Base-by-base conservation (phyloP, 2,113 vertebrate species). In the Chrysemys picta region DNA sequence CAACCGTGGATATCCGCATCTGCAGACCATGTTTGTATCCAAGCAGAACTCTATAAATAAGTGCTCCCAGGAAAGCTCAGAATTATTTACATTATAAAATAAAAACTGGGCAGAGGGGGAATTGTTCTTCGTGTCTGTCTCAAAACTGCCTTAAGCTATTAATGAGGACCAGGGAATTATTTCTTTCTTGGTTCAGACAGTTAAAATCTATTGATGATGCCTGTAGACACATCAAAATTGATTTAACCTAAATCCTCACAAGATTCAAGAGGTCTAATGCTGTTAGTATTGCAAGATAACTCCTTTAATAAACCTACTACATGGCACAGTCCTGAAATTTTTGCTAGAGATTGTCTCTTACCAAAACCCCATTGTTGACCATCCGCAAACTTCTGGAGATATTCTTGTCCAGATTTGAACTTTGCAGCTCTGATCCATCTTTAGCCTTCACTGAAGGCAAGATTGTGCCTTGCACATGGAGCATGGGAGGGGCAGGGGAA, bases 311-410 rank as follows among this genome's bases (percentile, higher is more conserved):
- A 88, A 21, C 14, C 29, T 76, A 3, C 49, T 47, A 24, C 1
- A 47, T 72, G 17, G 22, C 22, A 19, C 17, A 8, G 10, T 57
- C 31, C 53, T 9, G 54, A 89, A 11, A 2, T 8, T 42, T 35
- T 1, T 93, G 52, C 45, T 69, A 5, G 9, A 9, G 53, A 10
- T 72, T 45, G 53, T 49, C 47, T 88, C 38, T 8, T n/a, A 14
- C 59, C 38, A 42, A 1, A 42, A 54, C 21, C 21, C 53, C 21
- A 8, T 8, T 22, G 53, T 8, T 54, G 53, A 54, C 21, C 21
- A 22, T 54, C 53, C 8, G 1, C 72, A 1, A 1, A 0, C 1
- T 7, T 38, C 10, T 21, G 42, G 57, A 35, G 10, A 21, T 1
- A 3, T 5, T 9, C 50, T 83, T 81, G 80, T 29, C 45, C 45